Evolutionary conservation across 2,888 invertebrate species (phyloP).

Genomic region (Notodonta dromedarius): DNA sequence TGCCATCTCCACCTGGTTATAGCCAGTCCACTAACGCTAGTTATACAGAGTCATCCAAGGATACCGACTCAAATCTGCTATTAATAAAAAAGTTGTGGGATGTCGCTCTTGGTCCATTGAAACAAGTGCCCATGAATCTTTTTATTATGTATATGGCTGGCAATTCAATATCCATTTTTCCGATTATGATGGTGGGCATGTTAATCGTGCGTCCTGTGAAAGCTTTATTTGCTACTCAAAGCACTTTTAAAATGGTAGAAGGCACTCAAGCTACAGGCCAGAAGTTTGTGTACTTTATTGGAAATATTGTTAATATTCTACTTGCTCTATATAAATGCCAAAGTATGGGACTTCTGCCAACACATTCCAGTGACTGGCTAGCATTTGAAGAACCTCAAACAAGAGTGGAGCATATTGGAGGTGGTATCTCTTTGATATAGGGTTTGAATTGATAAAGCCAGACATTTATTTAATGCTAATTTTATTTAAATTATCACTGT

Average conservation of each 20-base stretch:
- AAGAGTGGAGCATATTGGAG: constrained; percentile 93
- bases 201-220: constrained; percentile 97
- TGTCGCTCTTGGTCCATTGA: constrained; percentile 96
- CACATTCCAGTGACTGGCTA: constrained; percentile 99
- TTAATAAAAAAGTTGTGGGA: constrained; percentile 99
- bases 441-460: constrained; percentile 36
- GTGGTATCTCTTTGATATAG: constrained; percentile 88
- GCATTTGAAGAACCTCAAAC: constrained; percentile 97
- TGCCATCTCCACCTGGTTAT: constrained; percentile 94
- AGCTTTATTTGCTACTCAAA: constrained; percentile 95
- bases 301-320: constrained; percentile 95
- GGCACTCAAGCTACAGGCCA: constrained; percentile 95
- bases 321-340: constrained; percentile 98
- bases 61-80: constrained; percentile 92
- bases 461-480: constrained; percentile 45
- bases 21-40: constrained; percentile 89
- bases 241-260: constrained; percentile 97
- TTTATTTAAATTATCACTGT: constrained; percentile 62
- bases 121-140: constrained; percentile 99
- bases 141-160: constrained; percentile 99
- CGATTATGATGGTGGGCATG: constrained; percentile 99
- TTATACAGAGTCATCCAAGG: constrained; percentile 91
- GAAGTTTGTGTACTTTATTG: constrained; percentile 96
- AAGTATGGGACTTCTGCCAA: constrained; percentile 98
- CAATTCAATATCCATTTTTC: constrained; percentile 99